Base-by-base conservation (phyloP, 2,888 invertebrate genomes). In the Oegoconia quadripuncta region DNA sequence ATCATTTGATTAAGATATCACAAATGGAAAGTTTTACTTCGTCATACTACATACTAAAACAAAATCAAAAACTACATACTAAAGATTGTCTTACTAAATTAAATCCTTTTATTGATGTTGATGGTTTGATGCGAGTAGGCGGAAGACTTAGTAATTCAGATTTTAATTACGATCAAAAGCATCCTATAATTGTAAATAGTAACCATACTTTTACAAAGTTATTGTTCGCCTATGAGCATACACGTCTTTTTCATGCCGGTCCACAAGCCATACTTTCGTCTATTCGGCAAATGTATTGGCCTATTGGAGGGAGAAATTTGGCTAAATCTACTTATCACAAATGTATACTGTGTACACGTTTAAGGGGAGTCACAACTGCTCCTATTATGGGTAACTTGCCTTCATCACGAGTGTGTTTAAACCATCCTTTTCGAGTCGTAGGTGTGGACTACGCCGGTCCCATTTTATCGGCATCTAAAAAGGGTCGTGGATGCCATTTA, bases 41-140 rank as follows among this genome's bases (percentile, higher is more conserved):
- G 20, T 49, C 54, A 37, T 11, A 50, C 3, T 16, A 41, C 2
- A 26, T 59, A 17, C 2, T 39, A 20, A 34, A 39, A 4, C 42
- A 45, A 4, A 12, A 47, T 14, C 2, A n/a, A n/a, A n/a, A 2
- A 3, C 20, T 49, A 4, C 40, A 36, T 16, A 22, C 20, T 3
- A 52, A 44, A 16, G 47, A 34, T 25, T 7, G 32, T 3, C 11
- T 52, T 1, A 9, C 41, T 16, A 49, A 48, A 30, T 49, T 55
- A 20, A 55, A 48, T 30, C 39, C 42, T 0, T 57, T 45, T 30
- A 1, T 57, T 8, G 53, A 55, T 18, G 14, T 36, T 1, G 23
- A 52, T 15, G 42, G 46, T 0, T 15, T 57, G 4, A 47, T 55
- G 26, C 42, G 55, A 5, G 55, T 59, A 2, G 59, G 54, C n/a